Evolutionary conservation across 1,140 invertebrate species (phyloP).

Genomic region (Heliconius eleuchia): DNA sequence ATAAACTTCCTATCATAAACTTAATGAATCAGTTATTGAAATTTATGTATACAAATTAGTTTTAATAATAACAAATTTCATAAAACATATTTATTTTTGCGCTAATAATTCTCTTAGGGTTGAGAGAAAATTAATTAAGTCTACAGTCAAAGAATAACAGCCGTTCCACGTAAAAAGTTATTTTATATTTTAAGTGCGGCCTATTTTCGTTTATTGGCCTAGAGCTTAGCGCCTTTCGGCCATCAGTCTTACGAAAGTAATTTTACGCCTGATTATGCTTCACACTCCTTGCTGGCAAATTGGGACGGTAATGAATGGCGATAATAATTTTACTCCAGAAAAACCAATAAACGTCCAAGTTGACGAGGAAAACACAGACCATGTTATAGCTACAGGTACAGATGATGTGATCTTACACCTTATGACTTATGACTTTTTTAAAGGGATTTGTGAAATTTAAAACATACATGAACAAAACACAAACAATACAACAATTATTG

Average conservation of each 20-base stretch:
- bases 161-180: background rate
- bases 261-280: slow-evolving; percentile 40
- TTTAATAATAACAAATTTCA: too few species aligned
- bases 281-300: slow-evolving; percentile 35
- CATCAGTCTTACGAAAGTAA: slow-evolving; percentile 40
- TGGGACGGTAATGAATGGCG: slow-evolving; percentile 35
- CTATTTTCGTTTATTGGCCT: slow-evolving; percentile 25
- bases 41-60: too few species aligned
- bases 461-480: too few species aligned
- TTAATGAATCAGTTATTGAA: too few species aligned
- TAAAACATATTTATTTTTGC: background rate
- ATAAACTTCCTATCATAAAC: too few species aligned
- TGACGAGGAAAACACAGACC: slow-evolving; percentile 19
- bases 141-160: background rate
- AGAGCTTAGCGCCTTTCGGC: slow-evolving; percentile 25
- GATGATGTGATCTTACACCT: too few species aligned
- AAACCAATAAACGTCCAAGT: slow-evolving; percentile 30
- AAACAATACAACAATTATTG: too few species aligned
- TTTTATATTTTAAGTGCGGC: slow-evolving; percentile 6
- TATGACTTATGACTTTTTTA: too few species aligned
- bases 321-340: slow-evolving; percentile 30
- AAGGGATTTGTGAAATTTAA: too few species aligned
- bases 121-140: background rate
- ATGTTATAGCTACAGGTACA: background rate
- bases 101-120: background rate